Conservation (phyloP, 2,113 vertebrate genomes). For the Eptesicus fuscus region DNA sequence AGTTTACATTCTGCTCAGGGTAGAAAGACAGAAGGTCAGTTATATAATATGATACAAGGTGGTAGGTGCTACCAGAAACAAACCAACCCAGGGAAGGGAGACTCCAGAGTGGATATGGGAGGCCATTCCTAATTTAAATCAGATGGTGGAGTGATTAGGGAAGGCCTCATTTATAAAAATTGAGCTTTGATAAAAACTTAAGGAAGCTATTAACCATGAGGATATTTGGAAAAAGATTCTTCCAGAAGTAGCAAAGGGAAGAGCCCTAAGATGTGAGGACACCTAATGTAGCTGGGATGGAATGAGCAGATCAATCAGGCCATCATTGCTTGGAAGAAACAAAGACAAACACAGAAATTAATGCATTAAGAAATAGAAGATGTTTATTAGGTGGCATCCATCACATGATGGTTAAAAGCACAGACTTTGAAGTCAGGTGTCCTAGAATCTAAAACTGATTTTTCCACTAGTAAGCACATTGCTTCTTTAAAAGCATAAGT, state of each 20-base stretch:
- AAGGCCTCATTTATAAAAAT: background rate
- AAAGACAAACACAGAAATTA: background rate
- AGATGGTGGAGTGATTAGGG: background rate
- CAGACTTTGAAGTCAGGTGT: background rate
- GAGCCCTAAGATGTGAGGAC: background rate
- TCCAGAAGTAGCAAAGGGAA: background rate
- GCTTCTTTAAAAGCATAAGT: conserved; percentile 1
- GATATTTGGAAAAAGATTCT: background rate
- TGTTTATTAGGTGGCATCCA: background rate
- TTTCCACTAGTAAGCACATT: background rate
- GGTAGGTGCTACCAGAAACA: background rate
- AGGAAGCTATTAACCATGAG: background rate
- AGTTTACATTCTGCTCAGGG: background rate
- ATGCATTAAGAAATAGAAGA: background rate
- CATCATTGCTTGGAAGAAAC: background rate
- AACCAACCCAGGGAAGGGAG: background rate
- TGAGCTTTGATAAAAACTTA: background rate
- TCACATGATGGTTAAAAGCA: background rate
- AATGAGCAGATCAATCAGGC: background rate
- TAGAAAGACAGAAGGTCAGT: background rate
- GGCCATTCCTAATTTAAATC: background rate
- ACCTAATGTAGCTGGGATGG: background rate
- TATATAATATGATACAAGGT: background rate
- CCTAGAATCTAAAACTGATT: background rate
- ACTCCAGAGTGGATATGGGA: background rate